Conservation (phyloP, 2,113 vertebrate genomes). For the Vireo altiloquus region DNA sequence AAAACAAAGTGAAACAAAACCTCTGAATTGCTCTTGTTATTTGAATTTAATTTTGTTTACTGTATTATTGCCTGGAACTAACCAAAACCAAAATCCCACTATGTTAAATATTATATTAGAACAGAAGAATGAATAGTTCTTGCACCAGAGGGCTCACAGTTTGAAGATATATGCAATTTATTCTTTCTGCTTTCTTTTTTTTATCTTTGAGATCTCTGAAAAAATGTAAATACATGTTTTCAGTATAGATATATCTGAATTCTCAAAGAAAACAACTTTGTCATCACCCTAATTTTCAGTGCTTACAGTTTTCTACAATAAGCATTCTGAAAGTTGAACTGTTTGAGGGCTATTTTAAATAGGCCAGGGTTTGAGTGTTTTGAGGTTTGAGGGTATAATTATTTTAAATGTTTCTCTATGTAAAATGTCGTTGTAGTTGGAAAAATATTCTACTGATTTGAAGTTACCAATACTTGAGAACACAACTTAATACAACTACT, state of each 20-base stretch:
- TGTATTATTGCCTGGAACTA: background rate
- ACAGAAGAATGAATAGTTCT: background rate
- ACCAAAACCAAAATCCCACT: background rate
- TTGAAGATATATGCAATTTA: accelerated
- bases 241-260: background rate
- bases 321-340: background rate
- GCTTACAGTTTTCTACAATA: background rate
- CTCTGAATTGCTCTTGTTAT: background rate
- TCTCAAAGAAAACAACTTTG: background rate
- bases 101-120: background rate
- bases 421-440: background rate
- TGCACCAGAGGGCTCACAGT: background rate
- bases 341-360: background rate
- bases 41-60: background rate
- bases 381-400: background rate
- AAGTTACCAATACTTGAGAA: background rate
- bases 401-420: background rate
- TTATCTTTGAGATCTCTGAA: background rate
- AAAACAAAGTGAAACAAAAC: background rate
- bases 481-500: background rate
- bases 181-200: background rate
- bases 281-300: background rate
- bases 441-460: background rate
- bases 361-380: background rate
- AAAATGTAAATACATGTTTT: background rate